Base-by-base conservation (phyloP, 2,113 vertebrate genomes). In the Hyperoodon ampullatus region DNA sequence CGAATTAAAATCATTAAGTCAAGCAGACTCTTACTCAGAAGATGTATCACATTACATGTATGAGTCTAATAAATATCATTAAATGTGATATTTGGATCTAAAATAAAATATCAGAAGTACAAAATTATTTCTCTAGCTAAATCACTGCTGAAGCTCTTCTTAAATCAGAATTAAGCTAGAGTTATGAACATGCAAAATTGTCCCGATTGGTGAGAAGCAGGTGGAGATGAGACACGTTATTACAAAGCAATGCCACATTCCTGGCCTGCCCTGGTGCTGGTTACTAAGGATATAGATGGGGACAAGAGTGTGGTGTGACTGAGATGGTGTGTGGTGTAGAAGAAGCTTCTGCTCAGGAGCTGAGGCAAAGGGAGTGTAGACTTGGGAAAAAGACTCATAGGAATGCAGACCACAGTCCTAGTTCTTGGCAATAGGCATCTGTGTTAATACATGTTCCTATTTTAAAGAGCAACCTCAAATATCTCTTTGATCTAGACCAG, bases 1-100 rank as follows among this genome's bases (percentile, higher is more conserved):
- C 96, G 95, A 95, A 94, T 87, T 89, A 95, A 97, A 97, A 39
- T 39, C 39, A 39, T 39, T 39, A 39, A 97, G 88, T 74, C 93
- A 91, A 83, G 61, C 33, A 92, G 89, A 78, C 47, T 74, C 47
- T 68, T 53, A 60, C 68, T 97, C 75, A 91, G 88, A 87, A 92
- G 65, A 88, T 86, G 60, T 63, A 86, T 93, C 88, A 35, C 44
- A 39, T 93, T 78, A 80, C 82, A 89, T 11, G 6, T 4, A 74
- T 13, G 5, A 35, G 8, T 66, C 23, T 74, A 90, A 28, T 30
- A 82, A 81, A 24, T 55, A 83, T 96, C 58, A 65, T 39, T 82
- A 61, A 91, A 90, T 42, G 30, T 63, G 82, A 6, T 10, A 66
- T 74, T 88, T 63, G 35, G 15, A 77, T 78, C 68, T 74, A 95